A percentile compares a stretch with the other conserved stretches of the same genome.
Evolutionary conservation across 2,113 vertebrate genomes (phyloP).

Genomic region (Xiphorhynchus elegans): DNA sequence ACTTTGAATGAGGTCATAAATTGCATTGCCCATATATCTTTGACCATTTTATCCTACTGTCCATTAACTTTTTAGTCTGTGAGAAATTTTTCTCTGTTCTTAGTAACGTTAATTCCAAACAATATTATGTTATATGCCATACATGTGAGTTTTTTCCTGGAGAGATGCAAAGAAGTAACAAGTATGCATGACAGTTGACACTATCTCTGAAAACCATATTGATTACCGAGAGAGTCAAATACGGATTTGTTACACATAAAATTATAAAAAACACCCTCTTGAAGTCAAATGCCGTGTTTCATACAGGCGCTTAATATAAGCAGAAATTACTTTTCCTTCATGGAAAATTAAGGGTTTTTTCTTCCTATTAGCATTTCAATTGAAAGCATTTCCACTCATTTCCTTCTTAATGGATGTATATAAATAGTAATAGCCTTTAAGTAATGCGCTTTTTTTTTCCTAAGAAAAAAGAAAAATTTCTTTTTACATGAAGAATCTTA

Average conservation of each 20-base stretch:
- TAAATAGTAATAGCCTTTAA: conserved; percentile 56
- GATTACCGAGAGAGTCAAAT: conserved; percentile 25
- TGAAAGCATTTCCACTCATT: conserved; percentile 52
- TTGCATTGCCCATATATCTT: background rate
- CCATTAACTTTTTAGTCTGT: background rate
- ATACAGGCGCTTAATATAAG: conserved; percentile 15
- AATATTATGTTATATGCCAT: background rate
- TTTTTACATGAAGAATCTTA: background rate
- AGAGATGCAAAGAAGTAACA: conserved; percentile 1
- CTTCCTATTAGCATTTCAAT: conserved; percentile 58
- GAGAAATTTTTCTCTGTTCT: conserved; percentile 1
- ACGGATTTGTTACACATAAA: conserved; percentile 19
- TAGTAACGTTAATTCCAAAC: background rate
- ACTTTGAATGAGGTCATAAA: background rate
- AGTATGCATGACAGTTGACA: background rate
- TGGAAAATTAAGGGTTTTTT: conserved; percentile 1
- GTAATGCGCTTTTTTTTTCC: background rate
- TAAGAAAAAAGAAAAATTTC: background rate
- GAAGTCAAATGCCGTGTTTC: conserved; percentile 23
- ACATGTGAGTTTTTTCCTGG: background rate
- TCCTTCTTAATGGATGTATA: conserved; percentile 53
- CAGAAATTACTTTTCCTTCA: conserved; percentile 58
- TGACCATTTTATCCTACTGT: background rate
- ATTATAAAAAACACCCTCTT: background rate
- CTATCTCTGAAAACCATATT: conserved; percentile 27